phyloP scores from a whole-genome alignment of 2,888 invertebrate species.

The Cactoblastis cactorum region DNA sequence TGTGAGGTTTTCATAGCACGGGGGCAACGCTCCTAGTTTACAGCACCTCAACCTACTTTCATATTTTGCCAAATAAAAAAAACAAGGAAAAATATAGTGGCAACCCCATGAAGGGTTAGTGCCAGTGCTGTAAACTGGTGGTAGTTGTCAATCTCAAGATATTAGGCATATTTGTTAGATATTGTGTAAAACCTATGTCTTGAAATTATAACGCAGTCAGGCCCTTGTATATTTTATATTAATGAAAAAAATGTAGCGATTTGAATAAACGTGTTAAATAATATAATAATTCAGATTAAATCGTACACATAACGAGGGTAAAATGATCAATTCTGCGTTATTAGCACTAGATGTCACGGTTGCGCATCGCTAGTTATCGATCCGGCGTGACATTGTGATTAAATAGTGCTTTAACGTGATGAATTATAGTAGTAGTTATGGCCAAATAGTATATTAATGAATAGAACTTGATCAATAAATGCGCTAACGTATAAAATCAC shows the following conservation, averaged over 20 bases:
- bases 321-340: background rate
- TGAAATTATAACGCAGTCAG: too few relatives aligned
- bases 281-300: background rate
- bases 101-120: too few relatives aligned
- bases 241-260: background rate
- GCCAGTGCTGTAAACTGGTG: background rate
- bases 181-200: too few relatives aligned
- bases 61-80: background rate
- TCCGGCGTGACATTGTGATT: background rate
- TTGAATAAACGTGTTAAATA: background rate
- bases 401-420: background rate
- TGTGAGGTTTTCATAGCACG: conserved; percentile 50
- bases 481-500: too few relatives aligned
- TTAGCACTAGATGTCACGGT: background rate
- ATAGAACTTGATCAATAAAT: too few relatives aligned
- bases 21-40: background rate
- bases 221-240: background rate
- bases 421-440: too few relatives aligned
- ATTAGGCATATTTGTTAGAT: too few relatives aligned
- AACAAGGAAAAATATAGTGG: background rate
- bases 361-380: conserved; percentile 5
- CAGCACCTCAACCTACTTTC: background rate
- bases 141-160: background rate
- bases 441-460: too few relatives aligned
- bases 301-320: background rate